Conservation (phyloP, 2,797 vertebrate genomes). For the Semotilus atromaculatus region DNA sequence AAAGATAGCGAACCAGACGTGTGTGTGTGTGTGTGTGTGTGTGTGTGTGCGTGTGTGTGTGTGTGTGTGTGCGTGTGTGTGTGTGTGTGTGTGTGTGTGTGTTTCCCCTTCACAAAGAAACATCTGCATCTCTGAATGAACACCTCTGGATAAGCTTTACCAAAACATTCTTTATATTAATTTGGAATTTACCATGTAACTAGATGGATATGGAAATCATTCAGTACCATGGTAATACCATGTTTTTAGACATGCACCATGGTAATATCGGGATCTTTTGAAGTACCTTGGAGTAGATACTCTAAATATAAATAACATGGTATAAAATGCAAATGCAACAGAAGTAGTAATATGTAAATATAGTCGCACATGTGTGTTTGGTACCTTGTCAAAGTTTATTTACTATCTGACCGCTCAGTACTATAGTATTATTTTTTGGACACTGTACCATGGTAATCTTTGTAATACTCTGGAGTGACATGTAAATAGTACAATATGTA, state of each 20-base stretch:
- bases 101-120: not conserved
- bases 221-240: not conserved
- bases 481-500: not conserved
- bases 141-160: not conserved
- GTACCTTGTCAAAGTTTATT: not conserved
- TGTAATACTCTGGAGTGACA: not conserved
- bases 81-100: not conserved
- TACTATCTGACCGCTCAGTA: not conserved
- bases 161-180: not conserved
- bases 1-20: too few relatives aligned
- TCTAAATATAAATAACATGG: not conserved
- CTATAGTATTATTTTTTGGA: not conserved
- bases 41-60: too few relatives aligned
- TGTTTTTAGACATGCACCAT: not conserved
- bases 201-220: not conserved
- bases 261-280: not conserved
- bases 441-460: not conserved
- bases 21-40: not conserved
- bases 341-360: not conserved
- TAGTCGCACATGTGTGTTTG: not conserved
- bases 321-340: not conserved
- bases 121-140: conserved; percentile 4
- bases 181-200: not conserved
- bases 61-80: too few relatives aligned
- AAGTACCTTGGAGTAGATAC: not conserved